phyloP scores from a whole-genome alignment of 2,113 vertebrate genomes.

The Gobius niger region DNA sequence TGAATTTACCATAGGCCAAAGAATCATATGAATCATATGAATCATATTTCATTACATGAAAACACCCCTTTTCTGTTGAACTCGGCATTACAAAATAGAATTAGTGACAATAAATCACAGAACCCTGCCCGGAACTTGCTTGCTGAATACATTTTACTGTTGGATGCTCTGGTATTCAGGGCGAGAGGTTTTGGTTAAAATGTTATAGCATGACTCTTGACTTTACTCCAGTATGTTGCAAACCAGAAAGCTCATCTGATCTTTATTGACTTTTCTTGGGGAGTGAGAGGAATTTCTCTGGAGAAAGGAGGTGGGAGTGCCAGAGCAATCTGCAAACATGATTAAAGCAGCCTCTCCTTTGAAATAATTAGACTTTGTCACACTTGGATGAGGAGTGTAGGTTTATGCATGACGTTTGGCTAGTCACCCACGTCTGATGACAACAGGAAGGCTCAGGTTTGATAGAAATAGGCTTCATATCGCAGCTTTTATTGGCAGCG shows the following conservation, averaged over 20 bases:
- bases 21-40: too few species aligned
- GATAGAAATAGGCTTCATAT: slow-evolving; percentile 19
- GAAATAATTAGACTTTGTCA: neutral
- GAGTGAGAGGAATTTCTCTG: slow-evolving; percentile 50
- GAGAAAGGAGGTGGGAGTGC: slow-evolving; percentile 21
- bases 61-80: too few species aligned
- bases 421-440: slow-evolving; percentile 16
- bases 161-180: neutral
- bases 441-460: slow-evolving; percentile 15
- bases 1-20: neutral
- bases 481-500: neutral
- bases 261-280: slow-evolving; percentile 26
- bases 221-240: neutral
- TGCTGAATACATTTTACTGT: neutral
- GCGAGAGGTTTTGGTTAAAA: neutral
- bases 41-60: too few species aligned
- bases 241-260: slow-evolving; percentile 2
- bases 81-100: neutral
- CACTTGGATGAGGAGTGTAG: neutral
- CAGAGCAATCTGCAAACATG: slow-evolving; percentile 6
- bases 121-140: neutral
- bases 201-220: neutral
- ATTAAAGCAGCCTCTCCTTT: slow-evolving; percentile 27
- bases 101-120: neutral
- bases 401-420: neutral